phyloP scores from a whole-genome alignment of 2,888 invertebrate species.

The Electrophaes corylata region DNA sequence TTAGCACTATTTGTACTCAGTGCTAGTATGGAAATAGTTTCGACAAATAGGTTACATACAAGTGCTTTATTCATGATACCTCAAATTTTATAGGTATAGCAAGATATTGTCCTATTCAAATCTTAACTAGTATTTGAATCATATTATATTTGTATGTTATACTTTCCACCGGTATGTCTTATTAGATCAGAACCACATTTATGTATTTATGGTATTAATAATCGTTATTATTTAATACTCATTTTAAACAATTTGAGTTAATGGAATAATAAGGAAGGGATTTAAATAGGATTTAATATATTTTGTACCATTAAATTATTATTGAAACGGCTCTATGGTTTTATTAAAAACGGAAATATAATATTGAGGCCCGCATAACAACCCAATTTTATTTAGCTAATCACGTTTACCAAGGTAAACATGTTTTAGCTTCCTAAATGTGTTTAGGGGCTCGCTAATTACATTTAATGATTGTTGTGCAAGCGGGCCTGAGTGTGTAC shows the following conservation, averaged over 20 bases:
- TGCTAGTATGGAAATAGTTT: background rate
- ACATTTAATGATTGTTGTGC: too few species aligned
- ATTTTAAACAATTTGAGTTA: slow-evolving; percentile 42
- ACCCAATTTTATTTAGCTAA: too few species aligned
- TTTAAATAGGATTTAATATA: slow-evolving; percentile 71
- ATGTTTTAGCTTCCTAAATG: too few species aligned
- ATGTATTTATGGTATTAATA: background rate
- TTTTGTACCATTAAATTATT: slow-evolving; percentile 76
- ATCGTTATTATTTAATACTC: slow-evolving; percentile 5
- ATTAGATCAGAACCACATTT: background rate
- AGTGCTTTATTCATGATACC: slow-evolving; percentile 1
- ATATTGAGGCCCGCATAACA: too few species aligned
- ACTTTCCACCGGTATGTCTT: background rate
- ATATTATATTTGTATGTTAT: background rate
- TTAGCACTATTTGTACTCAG: too few species aligned
- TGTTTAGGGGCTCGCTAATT: too few species aligned
- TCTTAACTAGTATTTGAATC: background rate
- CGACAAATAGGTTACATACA: background rate
- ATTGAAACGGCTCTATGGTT: slow-evolving; percentile 41
- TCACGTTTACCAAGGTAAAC: too few species aligned
- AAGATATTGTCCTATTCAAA: slow-evolving; percentile 7
- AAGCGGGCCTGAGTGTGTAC: too few species aligned
- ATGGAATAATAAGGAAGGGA: slow-evolving; percentile 47
- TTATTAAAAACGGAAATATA: too few species aligned
- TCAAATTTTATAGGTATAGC: background rate